These are phyloP conservation scores for Erythrolamprus reginae DNA, from an alignment of 2,113 vertebrate species.

Conservation along the genomic window DNA sequence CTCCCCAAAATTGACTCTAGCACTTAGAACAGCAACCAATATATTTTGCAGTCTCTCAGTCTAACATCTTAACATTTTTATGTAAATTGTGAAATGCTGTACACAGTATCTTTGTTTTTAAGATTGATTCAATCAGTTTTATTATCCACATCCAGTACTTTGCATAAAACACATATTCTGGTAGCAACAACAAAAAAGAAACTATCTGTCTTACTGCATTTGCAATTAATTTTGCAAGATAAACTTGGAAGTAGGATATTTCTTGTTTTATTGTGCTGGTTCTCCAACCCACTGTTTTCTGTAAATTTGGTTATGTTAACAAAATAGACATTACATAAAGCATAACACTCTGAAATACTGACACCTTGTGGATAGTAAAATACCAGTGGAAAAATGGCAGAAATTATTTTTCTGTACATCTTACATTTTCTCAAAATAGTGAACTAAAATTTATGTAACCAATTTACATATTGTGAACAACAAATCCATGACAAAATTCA, in stretches of 20 bases:
- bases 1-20: neutral
- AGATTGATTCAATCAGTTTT: neutral
- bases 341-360: slow-evolving; percentile 20
- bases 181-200: neutral
- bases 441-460: neutral
- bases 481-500: neutral
- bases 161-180: neutral
- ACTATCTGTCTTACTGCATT: neutral
- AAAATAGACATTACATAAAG: neutral
- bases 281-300: neutral
- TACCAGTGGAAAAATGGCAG: neutral
- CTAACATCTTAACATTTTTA: neutral
- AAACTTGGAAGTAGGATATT: neutral
- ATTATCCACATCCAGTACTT: neutral
- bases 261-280: neutral
- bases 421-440: neutral
- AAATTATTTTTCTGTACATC: neutral
- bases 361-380: slow-evolving; percentile 11
- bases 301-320: neutral
- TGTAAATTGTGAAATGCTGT: neutral
- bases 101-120: neutral
- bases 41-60: neutral
- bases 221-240: neutral
- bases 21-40: neutral
- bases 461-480: neutral